A percentile compares a stretch with the other conserved stretches of the same genome.
Conservation (phyloP, 2,888 invertebrate species). For the Ennomos fuscantarius region DNA sequence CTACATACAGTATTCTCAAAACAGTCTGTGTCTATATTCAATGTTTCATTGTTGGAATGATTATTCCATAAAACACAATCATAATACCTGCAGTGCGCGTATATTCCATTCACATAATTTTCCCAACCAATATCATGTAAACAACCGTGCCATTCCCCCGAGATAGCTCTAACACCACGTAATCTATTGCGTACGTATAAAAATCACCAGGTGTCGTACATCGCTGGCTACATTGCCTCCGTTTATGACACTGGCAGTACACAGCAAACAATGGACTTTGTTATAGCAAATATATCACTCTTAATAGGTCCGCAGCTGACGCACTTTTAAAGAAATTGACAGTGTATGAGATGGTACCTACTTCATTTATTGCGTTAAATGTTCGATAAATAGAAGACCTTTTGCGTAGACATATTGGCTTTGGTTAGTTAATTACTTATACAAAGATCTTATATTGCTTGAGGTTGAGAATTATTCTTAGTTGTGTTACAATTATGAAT, state of each 20-base stretch:
- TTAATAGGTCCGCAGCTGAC: slow-evolving; percentile 63
- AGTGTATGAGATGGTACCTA: slow-evolving; percentile 49
- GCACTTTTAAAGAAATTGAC: slow-evolving; percentile 67
- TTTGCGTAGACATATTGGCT: slow-evolving; percentile 31
- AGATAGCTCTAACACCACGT: slow-evolving; percentile 53
- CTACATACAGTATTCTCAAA: background rate
- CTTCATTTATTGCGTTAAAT: slow-evolving; percentile 43
- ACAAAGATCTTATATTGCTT: too few species aligned
- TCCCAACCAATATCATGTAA: slow-evolving; percentile 41
- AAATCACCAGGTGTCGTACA: slow-evolving; percentile 56
- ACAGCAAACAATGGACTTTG: slow-evolving; percentile 65
- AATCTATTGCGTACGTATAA: slow-evolving; percentile 56
- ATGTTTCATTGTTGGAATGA: slow-evolving; percentile 7
- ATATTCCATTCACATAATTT: slow-evolving; percentile 36
- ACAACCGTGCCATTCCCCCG: slow-evolving; percentile 39
- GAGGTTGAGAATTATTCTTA: too few species aligned
- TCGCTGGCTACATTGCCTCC: slow-evolving; percentile 51
- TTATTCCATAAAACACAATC: slow-evolving; percentile 25
- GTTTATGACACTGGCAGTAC: slow-evolving; percentile 51
- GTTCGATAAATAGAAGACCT: slow-evolving; percentile 23
- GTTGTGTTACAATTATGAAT: too few species aligned
- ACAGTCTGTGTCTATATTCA: background rate
- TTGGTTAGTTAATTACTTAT: background rate
- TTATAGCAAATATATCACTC: slow-evolving; percentile 63
- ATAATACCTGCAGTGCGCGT: slow-evolving; percentile 23